Percentiles rank a stretch among this genome's conserved stretches.
Evolutionary conservation across 2,888 invertebrate genomes (phyloP).

Genomic region (Rotaria macrura): DNA sequence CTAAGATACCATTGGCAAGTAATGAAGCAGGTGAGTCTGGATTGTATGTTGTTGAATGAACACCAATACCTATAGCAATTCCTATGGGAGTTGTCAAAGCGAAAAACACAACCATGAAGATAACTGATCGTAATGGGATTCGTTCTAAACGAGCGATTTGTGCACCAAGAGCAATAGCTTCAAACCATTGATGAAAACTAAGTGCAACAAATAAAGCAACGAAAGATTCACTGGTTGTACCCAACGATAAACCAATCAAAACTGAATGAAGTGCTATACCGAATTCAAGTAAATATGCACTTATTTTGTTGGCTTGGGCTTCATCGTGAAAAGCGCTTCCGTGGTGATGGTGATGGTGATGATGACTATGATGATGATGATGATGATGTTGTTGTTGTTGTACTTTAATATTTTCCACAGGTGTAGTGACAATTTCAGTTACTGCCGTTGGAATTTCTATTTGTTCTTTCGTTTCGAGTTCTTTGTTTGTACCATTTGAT

Average conservation of each 20-base stretch:
- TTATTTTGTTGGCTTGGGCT: neutral
- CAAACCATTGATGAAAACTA: neutral
- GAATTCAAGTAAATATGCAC: neutral
- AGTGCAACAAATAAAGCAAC: slow-evolving; percentile 7
- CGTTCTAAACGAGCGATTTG: neutral
- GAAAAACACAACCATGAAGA: neutral
- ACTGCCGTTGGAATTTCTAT: neutral
- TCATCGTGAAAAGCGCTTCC: neutral
- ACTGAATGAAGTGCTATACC: neutral
- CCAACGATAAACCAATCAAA: neutral
- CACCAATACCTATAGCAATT: neutral
- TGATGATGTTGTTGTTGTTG: neutral
- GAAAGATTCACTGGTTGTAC: neutral
- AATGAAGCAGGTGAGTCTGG: neutral
- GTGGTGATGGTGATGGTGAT: neutral
- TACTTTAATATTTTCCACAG: no score
- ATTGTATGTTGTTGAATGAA: neutral
- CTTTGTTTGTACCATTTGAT: neutral
- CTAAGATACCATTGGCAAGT: neutral
- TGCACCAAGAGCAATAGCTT: neutral
- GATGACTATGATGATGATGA: neutral
- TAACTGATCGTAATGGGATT: neutral
- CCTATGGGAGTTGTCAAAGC: neutral
- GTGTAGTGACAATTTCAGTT: no score
- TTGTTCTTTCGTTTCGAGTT: neutral